Percentiles rank a stretch among this genome's conserved stretches.
Evolutionary conservation across 1,140 invertebrate genomes (phyloP).

Genomic region (Contarinia nasturtii): DNA sequence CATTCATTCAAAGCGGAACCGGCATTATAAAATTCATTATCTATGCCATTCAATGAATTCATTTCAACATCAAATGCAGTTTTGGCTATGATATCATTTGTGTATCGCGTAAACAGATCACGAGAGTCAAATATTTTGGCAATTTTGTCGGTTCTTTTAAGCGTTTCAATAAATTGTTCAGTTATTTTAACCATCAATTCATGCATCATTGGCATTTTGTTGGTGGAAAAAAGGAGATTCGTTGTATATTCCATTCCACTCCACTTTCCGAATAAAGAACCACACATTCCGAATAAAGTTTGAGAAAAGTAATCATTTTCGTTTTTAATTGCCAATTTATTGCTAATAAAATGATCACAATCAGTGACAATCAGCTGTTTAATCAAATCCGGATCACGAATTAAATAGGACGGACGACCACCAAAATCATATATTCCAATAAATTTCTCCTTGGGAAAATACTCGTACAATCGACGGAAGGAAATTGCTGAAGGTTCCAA

Average conservation of each 20-base stretch:
- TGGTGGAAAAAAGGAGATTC: conserved; percentile 12
- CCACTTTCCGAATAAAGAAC: background rate
- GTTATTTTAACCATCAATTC: conserved; percentile 10
- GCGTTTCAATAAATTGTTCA: background rate
- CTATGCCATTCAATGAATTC: conserved; percentile 16
- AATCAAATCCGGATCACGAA: conserved; percentile 23
- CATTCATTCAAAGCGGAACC: conserved; percentile 1
- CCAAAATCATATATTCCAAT: conserved; percentile 4
- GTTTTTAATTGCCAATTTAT: conserved; percentile 7
- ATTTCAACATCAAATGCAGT: conserved; percentile 24
- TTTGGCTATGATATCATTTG: conserved; percentile 29
- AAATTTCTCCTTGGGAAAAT: background rate
- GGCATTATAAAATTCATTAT: conserved; percentile 19
- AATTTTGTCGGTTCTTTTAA: background rate
- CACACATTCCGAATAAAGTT: background rate
- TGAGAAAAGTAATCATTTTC: background rate
- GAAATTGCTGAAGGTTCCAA: background rate
- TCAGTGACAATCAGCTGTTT: conserved; percentile 18
- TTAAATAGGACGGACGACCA: background rate
- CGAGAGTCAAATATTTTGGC: conserved; percentile 4
- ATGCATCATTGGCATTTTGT: conserved; percentile 20
- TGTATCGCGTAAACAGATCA: conserved; percentile 24
- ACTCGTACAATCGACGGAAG: background rate
- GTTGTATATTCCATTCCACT: too few relatives aligned
- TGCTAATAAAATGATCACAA: conserved; percentile 23